Evolutionary conservation across 2,888 invertebrate genomes (phyloP).

Genomic region (Hedychridium roseum): DNA sequence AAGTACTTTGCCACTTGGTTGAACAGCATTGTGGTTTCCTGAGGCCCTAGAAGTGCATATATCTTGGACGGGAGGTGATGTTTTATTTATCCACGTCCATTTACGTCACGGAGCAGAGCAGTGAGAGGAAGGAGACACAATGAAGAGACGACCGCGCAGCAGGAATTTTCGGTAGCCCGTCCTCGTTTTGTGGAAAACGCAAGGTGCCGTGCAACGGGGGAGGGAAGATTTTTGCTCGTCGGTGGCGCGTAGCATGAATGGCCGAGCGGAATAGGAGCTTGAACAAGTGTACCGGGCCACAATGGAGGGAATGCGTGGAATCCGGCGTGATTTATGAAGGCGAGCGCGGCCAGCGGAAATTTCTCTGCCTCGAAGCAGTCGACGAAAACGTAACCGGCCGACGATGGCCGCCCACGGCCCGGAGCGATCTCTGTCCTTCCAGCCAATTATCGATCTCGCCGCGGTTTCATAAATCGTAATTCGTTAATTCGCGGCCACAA

Average conservation of each 20-base stretch:
- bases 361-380: slow-evolving; percentile 6
- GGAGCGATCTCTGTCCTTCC: slow-evolving; percentile 26
- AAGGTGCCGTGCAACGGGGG: slow-evolving; percentile 59
- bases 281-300: slow-evolving; percentile 58
- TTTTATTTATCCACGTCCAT: no score
- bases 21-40: no score
- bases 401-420: slow-evolving; percentile 25
- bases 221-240: no score
- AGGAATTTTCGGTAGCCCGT: no score
- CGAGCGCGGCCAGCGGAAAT: slow-evolving; percentile 19
- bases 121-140: no score
- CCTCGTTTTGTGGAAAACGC: slow-evolving; percentile 41
- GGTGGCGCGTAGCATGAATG: slow-evolving; percentile 57
- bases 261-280: slow-evolving; percentile 44
- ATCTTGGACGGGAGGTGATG: no score
- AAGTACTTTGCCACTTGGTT: no score
- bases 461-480: slow-evolving; percentile 43
- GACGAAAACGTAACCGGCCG: slow-evolving; percentile 8
- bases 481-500: slow-evolving; percentile 39
- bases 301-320: slow-evolving; percentile 49
- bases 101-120: no score
- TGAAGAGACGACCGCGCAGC: no score
- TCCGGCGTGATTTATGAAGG: slow-evolving; percentile 52
- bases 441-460: slow-evolving; percentile 40
- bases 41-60: no score